Base-by-base conservation (phyloP, 1,140 invertebrate genomes). In the Holcopasites calliopsidis region DNA sequence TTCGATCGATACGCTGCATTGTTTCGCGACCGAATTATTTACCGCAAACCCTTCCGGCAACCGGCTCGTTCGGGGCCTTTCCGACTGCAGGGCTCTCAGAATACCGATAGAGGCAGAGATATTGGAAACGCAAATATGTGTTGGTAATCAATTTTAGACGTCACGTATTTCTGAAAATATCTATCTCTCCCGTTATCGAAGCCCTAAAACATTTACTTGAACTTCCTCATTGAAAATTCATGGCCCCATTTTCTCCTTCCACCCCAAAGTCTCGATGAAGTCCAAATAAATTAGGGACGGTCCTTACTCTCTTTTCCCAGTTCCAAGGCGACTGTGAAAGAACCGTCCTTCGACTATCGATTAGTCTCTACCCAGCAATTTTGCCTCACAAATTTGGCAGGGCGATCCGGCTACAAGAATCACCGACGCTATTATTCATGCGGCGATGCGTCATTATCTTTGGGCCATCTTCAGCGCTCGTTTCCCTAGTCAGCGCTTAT, bases 401-500 rank as follows among this genome's bases (percentile, higher is more conserved):
- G n/a, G 21, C 47, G 0, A n/a, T 8, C 8, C 2, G 31, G 1
- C 10, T 57, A 11, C 52, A 16, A 57, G 58, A 47, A 72, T 31
- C 66, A 3, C 38, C 18, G 3, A 13, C 10, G 62, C 54, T 66
- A 49, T 81, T 78, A 79, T 69, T 50, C 49, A 62, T 61, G 61
- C 76, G 54, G 35, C 38, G 38, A 52, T 49, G 50, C 64, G 28
- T 50, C 47, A 77, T 78, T 80, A 69, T 74, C 74, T 76, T 50
- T 18, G 38, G 49, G 44, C 31, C 60, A 65, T 42, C 54, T 78
- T 78, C 49, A 80, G 64, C 40, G 69, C 18, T 62, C 69, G 64
- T 69, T 79, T 62, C 70, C 58, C 33, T 35, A 76, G 21, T 47
- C 71, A 7, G 26, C 38, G 47, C 26, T 71, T 79, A 81, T 81